These are phyloP conservation scores for Puntigrus tetrazona DNA, from an alignment of 2,113 vertebrate species.

Conservation along the genomic window DNA sequence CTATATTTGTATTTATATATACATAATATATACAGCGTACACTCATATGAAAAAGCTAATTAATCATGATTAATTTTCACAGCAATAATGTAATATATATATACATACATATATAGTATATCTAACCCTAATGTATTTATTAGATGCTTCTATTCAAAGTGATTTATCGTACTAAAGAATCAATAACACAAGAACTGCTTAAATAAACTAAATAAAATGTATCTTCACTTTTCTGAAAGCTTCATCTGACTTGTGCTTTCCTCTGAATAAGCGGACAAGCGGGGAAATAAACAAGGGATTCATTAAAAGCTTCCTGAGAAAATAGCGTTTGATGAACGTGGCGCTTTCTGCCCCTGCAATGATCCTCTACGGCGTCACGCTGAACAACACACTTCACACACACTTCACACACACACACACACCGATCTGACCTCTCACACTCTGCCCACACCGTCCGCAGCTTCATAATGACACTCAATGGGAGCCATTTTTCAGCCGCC, in stretches of 20 bases:
- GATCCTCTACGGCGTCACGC: too few relatives aligned
- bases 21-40: too few relatives aligned
- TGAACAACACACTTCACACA: neutral
- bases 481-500: conserved; percentile 12
- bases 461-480: neutral
- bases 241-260: neutral
- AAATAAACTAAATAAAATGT: neutral
- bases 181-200: neutral
- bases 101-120: too few relatives aligned
- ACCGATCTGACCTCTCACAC: conserved; percentile 18
- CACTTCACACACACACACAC: too few relatives aligned
- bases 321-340: conserved; percentile 40
- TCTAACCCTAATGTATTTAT: too few relatives aligned
- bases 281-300: neutral
- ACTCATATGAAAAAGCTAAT: too few relatives aligned
- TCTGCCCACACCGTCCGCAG: neutral
- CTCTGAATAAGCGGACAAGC: neutral
- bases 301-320: conserved; percentile 14
- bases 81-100: too few relatives aligned
- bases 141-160: too few relatives aligned
- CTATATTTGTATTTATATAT: too few relatives aligned
- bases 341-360: too few relatives aligned
- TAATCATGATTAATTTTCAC: too few relatives aligned
- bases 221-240: neutral
- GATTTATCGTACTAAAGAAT: neutral